A percentile compares a stretch with the other conserved stretches of the same genome.
These are phyloP conservation scores for Mormyrus lacerda DNA, from an alignment of 2,113 vertebrate species.

Conservation along the genomic window DNA sequence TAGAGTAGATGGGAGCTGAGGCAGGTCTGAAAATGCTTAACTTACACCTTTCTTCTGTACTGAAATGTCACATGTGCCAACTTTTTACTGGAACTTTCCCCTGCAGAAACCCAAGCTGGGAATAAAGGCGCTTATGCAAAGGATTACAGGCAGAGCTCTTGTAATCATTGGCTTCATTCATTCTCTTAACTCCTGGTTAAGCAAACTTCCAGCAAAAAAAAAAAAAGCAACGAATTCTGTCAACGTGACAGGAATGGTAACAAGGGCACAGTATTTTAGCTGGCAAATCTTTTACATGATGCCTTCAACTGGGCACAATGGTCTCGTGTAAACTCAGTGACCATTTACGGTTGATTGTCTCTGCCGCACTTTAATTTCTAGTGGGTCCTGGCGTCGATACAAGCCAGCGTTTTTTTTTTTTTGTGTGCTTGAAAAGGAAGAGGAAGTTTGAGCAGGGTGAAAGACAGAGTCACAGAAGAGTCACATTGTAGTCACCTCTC, in stretches of 20 bases:
- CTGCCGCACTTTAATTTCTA: constrained; percentile 41
- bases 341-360: constrained; percentile 46
- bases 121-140: background rate
- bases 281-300: background rate
- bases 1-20: background rate
- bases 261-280: background rate
- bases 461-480: background rate
- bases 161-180: constrained; percentile 1
- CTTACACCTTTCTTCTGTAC: background rate
- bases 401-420: constrained; percentile 14
- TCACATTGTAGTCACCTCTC: background rate
- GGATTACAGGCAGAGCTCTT: background rate
- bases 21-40: background rate
- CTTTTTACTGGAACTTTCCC: background rate
- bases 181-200: background rate
- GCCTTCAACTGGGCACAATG: background rate
- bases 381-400: constrained; percentile 44
- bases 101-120: background rate
- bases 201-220: background rate
- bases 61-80: background rate
- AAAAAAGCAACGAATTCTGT: background rate
- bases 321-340: constrained; percentile 26
- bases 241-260: background rate
- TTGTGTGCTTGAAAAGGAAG: constrained; percentile 30
- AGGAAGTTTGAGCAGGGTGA: constrained; percentile 2